phyloP scores from a whole-genome alignment of 1,140 invertebrate genomes.

The Drosophila ficusphila region DNA sequence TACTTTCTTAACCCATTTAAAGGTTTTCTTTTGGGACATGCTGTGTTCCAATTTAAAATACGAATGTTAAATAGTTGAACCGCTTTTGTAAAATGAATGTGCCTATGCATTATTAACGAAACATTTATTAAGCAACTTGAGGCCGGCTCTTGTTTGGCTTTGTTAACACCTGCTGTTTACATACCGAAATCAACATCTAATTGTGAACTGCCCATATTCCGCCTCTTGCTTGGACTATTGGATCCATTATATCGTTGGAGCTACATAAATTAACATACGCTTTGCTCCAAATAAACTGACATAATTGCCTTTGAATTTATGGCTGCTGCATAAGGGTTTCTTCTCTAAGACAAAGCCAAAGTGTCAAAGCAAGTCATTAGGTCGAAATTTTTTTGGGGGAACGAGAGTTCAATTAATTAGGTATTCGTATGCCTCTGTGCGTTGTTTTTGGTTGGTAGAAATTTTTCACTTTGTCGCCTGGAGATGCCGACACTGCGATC shows the following conservation, averaged over 20 bases:
- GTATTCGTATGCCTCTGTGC: slow-evolving; percentile 60
- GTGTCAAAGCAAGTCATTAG: slow-evolving; percentile 83
- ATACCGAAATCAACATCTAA: slow-evolving; percentile 74
- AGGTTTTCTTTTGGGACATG: slow-evolving; percentile 13
- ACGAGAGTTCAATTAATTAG: slow-evolving; percentile 65
- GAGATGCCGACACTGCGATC: slow-evolving; percentile 67
- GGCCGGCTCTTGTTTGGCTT: slow-evolving; percentile 49
- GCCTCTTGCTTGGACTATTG: slow-evolving; percentile 38
- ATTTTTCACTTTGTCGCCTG: slow-evolving; percentile 71
- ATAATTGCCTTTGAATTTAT: slow-evolving; percentile 80
- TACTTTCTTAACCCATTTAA: slow-evolving; percentile 16
- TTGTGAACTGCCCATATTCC: slow-evolving; percentile 70
- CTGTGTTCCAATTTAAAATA: slow-evolving; percentile 42
- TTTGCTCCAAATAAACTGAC: slow-evolving; percentile 83
- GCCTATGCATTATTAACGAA: slow-evolving; percentile 60
- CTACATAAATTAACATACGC: slow-evolving; percentile 73
- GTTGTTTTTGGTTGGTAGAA: slow-evolving; percentile 41
- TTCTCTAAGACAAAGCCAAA: slow-evolving; percentile 72
- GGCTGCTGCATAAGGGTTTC: slow-evolving; percentile 31
- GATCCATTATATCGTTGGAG: slow-evolving; percentile 15
- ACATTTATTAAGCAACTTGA: slow-evolving; percentile 56
- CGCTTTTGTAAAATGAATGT: slow-evolving; percentile 53
- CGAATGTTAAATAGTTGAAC: slow-evolving; percentile 34
- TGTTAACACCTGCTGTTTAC: slow-evolving; percentile 80
- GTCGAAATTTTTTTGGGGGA: slow-evolving; percentile 33